Base-by-base conservation (phyloP, 2,797 vertebrate species). In the Odontamblyopus rebecca region DNA sequence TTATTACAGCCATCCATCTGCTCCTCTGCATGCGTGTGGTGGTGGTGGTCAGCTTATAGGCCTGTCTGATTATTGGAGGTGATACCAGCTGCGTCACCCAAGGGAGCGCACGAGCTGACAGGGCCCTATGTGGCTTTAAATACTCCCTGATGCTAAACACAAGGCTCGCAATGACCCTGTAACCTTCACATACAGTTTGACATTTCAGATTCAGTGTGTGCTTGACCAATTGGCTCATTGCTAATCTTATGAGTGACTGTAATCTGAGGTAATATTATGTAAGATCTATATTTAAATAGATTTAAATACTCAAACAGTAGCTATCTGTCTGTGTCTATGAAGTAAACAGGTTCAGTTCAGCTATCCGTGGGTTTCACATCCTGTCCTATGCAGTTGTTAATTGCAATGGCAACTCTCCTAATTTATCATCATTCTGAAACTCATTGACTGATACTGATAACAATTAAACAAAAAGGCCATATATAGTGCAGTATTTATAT, bases 11-110 rank as follows among this genome's bases (percentile, higher is more conserved):
- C 61, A 63, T 86, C 85, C 86, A 84, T 88, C 84, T 89, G 86
- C 78, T 79, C 63, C 18, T 19, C 64, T 69, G 69, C 67, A 70
- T 63, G 65, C 60, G 72, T 60, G 70, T 67, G 57, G 71, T 77
- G 76, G 79, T 84, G 71, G 79, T 85, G 71, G 75, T 75, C 71
- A 80, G 84, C 83, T 86, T 85, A 88, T 88, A 76, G 67, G 78
- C 74, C 59, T 61, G 77, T 76, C 78, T 91, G 89, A 89, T 90
- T 85, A 88, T 87, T 84, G 70, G 80, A 80, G 76, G 75, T 85
- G 82, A 85, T 85, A 86, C 83, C 91, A 91, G 88, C 82, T 88
- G 87, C 84, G 84, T 71, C 32, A 69, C 79, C 69, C 69, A 0
- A 29, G 76, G 78, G 79, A 53, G 83, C 76, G 77, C n/a, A 83